Evolutionary conservation across 2,797 vertebrate species (phyloP), one percentile per base, ranked within the genome.

Genomic region (Sebastes dallii): DNA sequence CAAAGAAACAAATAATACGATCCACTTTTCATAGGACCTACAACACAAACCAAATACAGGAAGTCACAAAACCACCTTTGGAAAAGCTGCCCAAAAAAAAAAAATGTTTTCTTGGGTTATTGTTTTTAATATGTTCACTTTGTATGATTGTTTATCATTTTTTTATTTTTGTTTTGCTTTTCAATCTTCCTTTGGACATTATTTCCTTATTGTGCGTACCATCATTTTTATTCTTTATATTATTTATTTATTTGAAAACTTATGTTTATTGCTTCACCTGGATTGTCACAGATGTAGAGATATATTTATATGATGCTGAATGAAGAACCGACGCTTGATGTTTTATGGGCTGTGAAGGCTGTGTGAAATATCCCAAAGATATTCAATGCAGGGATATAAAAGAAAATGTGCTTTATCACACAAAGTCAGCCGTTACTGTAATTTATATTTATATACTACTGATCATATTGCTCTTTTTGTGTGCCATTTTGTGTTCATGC

Each of bases 261-360:
- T 83, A 77, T 81, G 81, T 92, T 91, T 72, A 87, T 86, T 75
- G 74, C 80, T 84, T 84, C 78, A 79, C 83, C 56, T 88, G 89
- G 90, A 92, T 93, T 93, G 91, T 94, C 84, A 87, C 88, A 94
- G 88, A 94, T 92, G 88, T 89, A 91, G 79, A 94, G 78, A 91
- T 95, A 91, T 95, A 95, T 95, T 94, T 94, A 95, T 94, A 90
- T 89, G 88, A 93, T 92, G 88, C 87, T 90, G 90, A 93, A 91
- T 87, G 89, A 83, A 78, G 80, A 81, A 81, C 75, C 29, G 77
- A 86, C 71, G 14, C 68, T 70, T 83, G 83, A 84, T 83, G 81
- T 66, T 80, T 80, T 52, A 71, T 66, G 62, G 72, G 82, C 67
- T 80, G 59, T 68, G 66, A 61, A 52, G 61, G 82, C 75, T 72